Base-by-base conservation (phyloP, 2,888 invertebrate species). In the Torymus auratus region DNA sequence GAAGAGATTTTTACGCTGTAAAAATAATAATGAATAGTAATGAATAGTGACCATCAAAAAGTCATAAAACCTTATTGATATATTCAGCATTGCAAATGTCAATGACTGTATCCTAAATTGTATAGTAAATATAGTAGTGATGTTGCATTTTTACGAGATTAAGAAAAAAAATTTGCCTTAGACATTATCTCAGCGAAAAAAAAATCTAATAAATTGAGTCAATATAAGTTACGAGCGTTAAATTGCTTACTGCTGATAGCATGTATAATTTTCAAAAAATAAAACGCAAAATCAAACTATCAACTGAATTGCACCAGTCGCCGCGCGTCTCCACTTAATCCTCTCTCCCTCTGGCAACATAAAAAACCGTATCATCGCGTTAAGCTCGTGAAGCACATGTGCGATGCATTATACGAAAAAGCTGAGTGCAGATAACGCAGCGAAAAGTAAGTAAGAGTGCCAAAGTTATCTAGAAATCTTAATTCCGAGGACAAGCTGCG, bases 391-490 rank as follows among this genome's bases (percentile, higher is more conserved):
- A 70, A 52, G 65, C 52, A 58, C 20, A 52, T 50, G 64, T n/a
- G 60, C 20, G 41, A 41, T 41, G 20, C 68, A 75, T 68, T 53
- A 68, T 28, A 53, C 53, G 23, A 73, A 53, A 55, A 68, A 53
- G 52, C 28, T 4, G 53, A 53, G 41, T 41, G 41, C 41, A 62
- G 56, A 64, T 52, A 62, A 52, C 58, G 62, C 23, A 17, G 20
- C 13, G 11, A 61, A 62, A 72, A 55, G 65, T n/a, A 61, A 71
- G 71, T 20, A 80, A 81, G 68, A 79, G 74, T 77, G 69, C 67
- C 68, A 50, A 69, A 78, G 75, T 76, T 78, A 81, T 77, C 77
- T 78, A 58, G 71, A 76, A 82, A 84, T 78, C 81, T 83, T 76
- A 82, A 84, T 80, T 78, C 67, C 58, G 58, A 78, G 71, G 71